phyloP scores from a whole-genome alignment of 2,888 invertebrate genomes.

The Euzetes globulus region DNA sequence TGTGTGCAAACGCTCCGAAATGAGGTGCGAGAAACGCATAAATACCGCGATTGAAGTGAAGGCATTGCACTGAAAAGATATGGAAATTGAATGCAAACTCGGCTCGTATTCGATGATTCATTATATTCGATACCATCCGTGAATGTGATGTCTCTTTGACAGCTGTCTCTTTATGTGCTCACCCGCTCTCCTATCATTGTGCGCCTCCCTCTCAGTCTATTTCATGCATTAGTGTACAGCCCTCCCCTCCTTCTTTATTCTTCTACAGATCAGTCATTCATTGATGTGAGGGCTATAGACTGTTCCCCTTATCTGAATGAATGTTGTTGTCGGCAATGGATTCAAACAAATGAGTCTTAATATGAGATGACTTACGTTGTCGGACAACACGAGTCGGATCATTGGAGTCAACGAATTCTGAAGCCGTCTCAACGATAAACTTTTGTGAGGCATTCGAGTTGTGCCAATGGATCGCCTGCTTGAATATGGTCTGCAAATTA shows the following conservation, averaged over 20 bases:
- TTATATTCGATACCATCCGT: background rate
- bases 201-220: background rate
- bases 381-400: conserved; percentile 9
- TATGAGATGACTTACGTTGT: conserved; percentile 10
- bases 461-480: conserved; percentile 1
- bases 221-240: background rate
- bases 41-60: conserved; percentile 25
- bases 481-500: conserved; percentile 1
- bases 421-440: background rate
- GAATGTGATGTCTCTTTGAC: conserved; percentile 5
- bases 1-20: conserved; percentile 5
- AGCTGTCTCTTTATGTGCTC: conserved; percentile 4
- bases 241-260: no score
- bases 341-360: background rate
- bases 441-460: background rate
- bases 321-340: background rate
- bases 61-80: conserved; percentile 29
- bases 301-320: background rate
- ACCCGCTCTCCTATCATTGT: conserved; percentile 13
- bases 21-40: conserved; percentile 12
- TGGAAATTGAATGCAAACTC: conserved; percentile 7
- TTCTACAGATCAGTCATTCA: no score
- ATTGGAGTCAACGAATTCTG: background rate
- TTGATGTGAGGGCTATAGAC: no score
- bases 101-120: background rate